Evolutionary conservation across 2,113 vertebrate genomes (phyloP).

Genomic region (Xerus inauris): DNA sequence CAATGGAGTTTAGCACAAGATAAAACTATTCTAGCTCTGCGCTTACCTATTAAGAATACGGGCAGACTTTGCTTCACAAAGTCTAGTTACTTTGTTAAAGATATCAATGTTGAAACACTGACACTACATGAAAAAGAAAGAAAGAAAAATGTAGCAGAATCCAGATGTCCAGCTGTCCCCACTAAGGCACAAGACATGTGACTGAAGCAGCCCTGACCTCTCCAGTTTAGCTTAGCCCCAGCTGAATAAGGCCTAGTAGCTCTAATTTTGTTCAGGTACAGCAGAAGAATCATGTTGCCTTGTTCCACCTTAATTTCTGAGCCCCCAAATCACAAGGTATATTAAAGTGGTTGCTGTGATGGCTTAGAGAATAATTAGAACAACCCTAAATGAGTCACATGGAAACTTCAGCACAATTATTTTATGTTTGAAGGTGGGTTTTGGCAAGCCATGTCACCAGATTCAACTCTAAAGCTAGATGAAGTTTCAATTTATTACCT

Average conservation of each 20-base stretch:
- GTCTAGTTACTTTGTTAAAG: neutral
- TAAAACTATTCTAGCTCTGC: neutral
- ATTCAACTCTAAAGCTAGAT: neutral
- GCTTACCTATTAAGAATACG: neutral
- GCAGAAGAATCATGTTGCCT: neutral
- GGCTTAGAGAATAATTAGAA: neutral
- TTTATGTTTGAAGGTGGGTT: neutral
- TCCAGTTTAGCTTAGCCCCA: neutral
- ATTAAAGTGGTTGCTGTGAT: neutral
- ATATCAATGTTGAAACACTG: neutral
- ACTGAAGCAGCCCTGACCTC: neutral
- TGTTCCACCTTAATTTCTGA: neutral
- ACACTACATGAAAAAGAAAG: neutral
- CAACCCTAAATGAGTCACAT: neutral
- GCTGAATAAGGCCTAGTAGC: neutral
- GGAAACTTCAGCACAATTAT: neutral
- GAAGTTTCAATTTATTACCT: neutral
- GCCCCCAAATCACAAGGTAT: neutral
- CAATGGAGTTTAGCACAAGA: neutral
- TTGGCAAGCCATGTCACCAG: neutral
- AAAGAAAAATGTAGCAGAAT: neutral
- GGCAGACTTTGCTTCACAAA: accelerated
- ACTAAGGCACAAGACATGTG: neutral
- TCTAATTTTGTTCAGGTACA: neutral
- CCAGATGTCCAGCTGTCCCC: neutral